A percentile compares a stretch with the other conserved stretches of the same genome.
These are phyloP conservation scores for Agrotis puta DNA, from an alignment of 2,888 invertebrate genomes.

Conservation along the genomic window DNA sequence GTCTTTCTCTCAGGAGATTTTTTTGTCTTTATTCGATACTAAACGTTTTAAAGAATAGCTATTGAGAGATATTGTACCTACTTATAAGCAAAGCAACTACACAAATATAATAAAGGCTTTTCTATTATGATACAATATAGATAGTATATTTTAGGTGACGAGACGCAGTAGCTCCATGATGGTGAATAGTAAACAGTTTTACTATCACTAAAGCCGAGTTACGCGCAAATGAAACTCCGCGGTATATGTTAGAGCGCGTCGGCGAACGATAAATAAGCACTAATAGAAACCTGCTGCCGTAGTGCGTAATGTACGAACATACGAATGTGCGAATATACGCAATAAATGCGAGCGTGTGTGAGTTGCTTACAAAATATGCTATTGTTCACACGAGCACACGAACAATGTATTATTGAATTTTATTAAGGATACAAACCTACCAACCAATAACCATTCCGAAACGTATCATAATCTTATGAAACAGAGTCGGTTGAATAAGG, in stretches of 20 bases:
- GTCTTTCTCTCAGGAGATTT: not conserved
- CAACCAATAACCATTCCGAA: not conserved
- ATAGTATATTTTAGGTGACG: not conserved
- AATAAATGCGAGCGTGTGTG: not conserved
- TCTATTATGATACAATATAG: not conserved
- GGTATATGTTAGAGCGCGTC: conserved; percentile 31
- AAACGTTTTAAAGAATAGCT: not conserved
- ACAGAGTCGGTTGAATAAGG: not conserved
- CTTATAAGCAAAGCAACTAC: too few species aligned
- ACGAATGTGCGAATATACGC: not conserved
- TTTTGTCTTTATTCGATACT: not conserved
- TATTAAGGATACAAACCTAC: not conserved
- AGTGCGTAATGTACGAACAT: conserved; percentile 13
- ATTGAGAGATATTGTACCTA: not conserved
- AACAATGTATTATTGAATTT: not conserved
- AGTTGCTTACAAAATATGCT: conserved; percentile 7
- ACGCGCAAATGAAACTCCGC: conserved; percentile 41
- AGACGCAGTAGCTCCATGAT: not conserved
- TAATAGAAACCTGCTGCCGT: conserved; percentile 37
- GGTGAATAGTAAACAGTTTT: conserved; percentile 26
- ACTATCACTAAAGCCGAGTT: conserved; percentile 34
- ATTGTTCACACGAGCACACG: not conserved
- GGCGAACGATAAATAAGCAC: conserved; percentile 31
- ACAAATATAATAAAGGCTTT: not conserved
- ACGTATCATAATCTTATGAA: not conserved